Evolutionary conservation across 2,888 invertebrate genomes (phyloP).

Genomic region (Harpalus rubripes): DNA sequence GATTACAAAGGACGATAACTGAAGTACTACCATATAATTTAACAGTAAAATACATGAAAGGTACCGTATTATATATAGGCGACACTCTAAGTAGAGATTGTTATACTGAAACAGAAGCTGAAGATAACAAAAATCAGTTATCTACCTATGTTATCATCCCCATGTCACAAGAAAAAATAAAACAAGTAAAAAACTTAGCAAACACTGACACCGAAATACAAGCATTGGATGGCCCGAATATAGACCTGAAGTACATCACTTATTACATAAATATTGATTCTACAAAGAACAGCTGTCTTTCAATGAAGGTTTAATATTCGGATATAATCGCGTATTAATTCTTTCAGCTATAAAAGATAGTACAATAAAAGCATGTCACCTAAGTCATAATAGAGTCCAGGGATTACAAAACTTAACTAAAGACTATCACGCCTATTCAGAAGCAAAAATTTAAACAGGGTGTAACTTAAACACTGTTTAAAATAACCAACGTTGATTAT

Average conservation of each 20-base stretch:
- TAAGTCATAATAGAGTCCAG: slow-evolving; percentile 10
- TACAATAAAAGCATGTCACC: neutral
- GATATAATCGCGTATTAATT: neutral
- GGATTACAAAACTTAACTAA: slow-evolving; percentile 64
- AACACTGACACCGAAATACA: neutral
- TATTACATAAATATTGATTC: slow-evolving; percentile 1
- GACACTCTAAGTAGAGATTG: slow-evolving; percentile 6
- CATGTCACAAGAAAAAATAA: slow-evolving; percentile 5
- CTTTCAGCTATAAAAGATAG: neutral
- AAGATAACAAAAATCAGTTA: slow-evolving; percentile 12
- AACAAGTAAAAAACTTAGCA: slow-evolving; percentile 9
- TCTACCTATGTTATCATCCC: neutral
- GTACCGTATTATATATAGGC: too few relatives aligned
- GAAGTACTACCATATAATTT: slow-evolving; percentile 2
- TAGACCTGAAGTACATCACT: neutral
- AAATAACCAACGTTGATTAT: too few relatives aligned
- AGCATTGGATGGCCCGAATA: slow-evolving; percentile 21
- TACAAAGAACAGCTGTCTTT: neutral
- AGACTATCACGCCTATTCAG: too few relatives aligned
- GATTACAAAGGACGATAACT: slow-evolving; percentile 14
- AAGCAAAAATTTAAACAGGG: too few relatives aligned
- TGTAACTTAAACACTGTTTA: too few relatives aligned
- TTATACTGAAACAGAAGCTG: neutral
- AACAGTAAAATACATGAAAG: too few relatives aligned
- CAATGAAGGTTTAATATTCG: slow-evolving; percentile 10